phyloP scores from a whole-genome alignment of 2,888 invertebrate species.

The Cantharis lateralis region DNA sequence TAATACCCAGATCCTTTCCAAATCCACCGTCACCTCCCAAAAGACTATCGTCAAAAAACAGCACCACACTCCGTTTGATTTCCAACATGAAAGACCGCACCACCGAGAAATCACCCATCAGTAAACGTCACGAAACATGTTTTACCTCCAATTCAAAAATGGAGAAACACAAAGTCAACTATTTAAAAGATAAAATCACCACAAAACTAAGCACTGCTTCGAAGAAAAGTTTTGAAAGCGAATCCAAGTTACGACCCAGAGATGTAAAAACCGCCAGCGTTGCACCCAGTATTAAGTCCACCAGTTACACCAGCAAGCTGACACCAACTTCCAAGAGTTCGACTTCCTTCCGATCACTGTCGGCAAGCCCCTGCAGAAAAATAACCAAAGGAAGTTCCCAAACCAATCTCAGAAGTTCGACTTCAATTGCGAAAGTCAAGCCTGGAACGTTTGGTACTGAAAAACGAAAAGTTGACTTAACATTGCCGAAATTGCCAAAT shows the following conservation, averaged over 20 bases:
- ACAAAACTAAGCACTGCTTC: conserved; percentile 58
- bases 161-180: conserved; percentile 62
- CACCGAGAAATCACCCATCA: conserved; percentile 44
- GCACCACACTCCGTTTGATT: conserved; percentile 69
- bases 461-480: conserved; percentile 58
- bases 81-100: conserved; percentile 58
- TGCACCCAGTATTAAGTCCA: conserved; percentile 46
- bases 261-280: conserved; percentile 47
- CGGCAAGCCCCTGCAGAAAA: conserved; percentile 28
- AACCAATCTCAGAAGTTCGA: neutral
- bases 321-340: conserved; percentile 43
- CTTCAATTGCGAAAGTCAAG: conserved; percentile 31
- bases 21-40: conserved; percentile 74
- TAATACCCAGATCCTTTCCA: conserved; percentile 70
- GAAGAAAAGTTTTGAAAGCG: conserved; percentile 26
- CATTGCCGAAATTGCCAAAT: conserved; percentile 41
- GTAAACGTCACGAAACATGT: conserved; percentile 59
- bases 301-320: conserved; percentile 50
- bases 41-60: conserved; percentile 76
- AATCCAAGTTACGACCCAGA: conserved; percentile 43
- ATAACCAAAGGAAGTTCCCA: conserved; percentile 23
- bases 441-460: conserved; percentile 63
- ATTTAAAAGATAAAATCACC: conserved; percentile 66
- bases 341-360: conserved; percentile 26
- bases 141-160: conserved; percentile 52